phyloP scores from a whole-genome alignment of 2,888 invertebrate genomes.

The Carpatolechia fugitivella region DNA sequence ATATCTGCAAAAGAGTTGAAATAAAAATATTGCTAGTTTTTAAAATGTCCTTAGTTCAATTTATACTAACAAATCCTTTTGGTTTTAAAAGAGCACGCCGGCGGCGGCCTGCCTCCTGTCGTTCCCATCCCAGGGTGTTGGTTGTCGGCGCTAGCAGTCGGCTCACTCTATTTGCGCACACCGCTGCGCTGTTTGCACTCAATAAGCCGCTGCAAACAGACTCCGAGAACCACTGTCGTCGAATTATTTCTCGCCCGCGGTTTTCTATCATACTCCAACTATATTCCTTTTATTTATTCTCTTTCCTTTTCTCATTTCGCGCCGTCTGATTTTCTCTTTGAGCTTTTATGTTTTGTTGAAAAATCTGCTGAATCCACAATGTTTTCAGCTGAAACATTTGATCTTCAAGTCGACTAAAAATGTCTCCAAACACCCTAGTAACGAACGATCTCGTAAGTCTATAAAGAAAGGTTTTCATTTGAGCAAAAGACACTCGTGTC shows the following conservation, averaged over 20 bases:
- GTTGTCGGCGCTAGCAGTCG: neutral
- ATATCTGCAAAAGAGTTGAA: too few relatives aligned
- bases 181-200: constrained; percentile 51
- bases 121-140: too few relatives aligned
- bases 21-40: too few relatives aligned
- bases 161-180: constrained; percentile 14
- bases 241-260: constrained; percentile 12
- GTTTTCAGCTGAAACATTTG: neutral
- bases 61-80: too few relatives aligned
- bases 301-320: constrained; percentile 6
- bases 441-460: neutral
- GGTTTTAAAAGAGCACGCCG: too few relatives aligned
- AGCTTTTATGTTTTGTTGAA: constrained; percentile 4
- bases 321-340: constrained; percentile 9
- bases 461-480: constrained; percentile 10
- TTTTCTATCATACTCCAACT: constrained; percentile 13
- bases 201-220: constrained; percentile 57
- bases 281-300: constrained; percentile 6
- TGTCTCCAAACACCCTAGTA: neutral
- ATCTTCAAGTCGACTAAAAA: neutral
- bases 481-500: constrained; percentile 13
- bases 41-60: too few relatives aligned
- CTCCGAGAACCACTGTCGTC: constrained; percentile 6
- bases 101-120: too few relatives aligned
- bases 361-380: neutral